Conservation (phyloP, 2,888 invertebrate species). For the Idaea straminata region DNA sequence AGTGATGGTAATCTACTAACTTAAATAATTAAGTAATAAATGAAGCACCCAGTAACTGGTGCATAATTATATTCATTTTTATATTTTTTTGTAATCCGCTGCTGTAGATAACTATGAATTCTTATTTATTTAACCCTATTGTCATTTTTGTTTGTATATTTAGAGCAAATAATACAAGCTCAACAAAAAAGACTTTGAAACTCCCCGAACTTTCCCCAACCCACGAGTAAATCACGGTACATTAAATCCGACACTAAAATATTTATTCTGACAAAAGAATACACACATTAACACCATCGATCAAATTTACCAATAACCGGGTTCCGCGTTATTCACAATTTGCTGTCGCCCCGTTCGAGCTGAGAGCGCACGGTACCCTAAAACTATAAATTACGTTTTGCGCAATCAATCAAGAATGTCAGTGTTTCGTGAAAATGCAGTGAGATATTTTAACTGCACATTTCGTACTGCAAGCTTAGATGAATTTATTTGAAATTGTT, state of each 20-base stretch:
- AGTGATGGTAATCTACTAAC: too few species aligned
- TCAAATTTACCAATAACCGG: constrained; percentile 42
- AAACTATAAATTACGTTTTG: constrained; percentile 46
- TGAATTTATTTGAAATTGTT: constrained; percentile 7
- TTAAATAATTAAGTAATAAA: too few species aligned
- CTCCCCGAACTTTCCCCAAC: not conserved
- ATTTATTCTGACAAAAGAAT: constrained; percentile 4
- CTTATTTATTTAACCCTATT: not conserved
- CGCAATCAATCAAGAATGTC: constrained; percentile 51
- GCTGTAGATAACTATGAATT: too few species aligned
- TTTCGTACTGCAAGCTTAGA: not conserved
- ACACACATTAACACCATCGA: constrained; percentile 39
- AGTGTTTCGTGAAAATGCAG: constrained; percentile 9
- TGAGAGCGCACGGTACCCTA: constrained; percentile 32
- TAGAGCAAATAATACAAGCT: too few species aligned
- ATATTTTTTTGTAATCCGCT: too few species aligned
- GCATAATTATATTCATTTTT: too few species aligned
- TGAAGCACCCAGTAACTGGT: too few species aligned
- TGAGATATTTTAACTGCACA: not conserved
- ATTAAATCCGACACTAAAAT: constrained; percentile 1
- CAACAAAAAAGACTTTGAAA: not conserved
- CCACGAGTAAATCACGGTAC: not conserved
- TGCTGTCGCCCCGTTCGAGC: constrained; percentile 40
- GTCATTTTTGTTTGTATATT: not conserved
- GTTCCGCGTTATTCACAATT: constrained; percentile 63